These are phyloP conservation scores for Drosophila mimetica DNA, from an alignment of 2,888 invertebrate genomes.

Conservation along the genomic window DNA sequence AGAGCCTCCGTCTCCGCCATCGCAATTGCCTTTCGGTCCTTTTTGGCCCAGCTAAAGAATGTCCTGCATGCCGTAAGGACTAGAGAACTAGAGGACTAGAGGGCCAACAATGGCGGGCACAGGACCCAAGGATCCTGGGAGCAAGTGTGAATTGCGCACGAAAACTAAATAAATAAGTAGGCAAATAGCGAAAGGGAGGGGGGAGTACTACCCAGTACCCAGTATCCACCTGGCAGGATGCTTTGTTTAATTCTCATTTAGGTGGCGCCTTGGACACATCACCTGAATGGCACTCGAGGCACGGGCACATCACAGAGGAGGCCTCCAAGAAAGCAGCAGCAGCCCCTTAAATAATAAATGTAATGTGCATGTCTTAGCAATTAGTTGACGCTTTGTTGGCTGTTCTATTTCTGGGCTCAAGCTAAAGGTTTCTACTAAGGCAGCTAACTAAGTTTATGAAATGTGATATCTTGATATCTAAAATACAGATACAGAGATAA, in stretches of 20 bases:
- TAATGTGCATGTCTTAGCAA: conserved; percentile 60
- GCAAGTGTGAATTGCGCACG: conserved; percentile 38
- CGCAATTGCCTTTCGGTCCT: conserved; percentile 5
- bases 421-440: conserved; percentile 12
- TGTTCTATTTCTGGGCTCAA: conserved; percentile 44
- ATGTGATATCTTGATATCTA: neutral
- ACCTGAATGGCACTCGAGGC: conserved; percentile 47
- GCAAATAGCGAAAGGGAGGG: conserved; percentile 23
- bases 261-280: conserved; percentile 36
- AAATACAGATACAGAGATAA: too few species aligned
- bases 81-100: neutral
- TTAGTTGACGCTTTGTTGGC: conserved; percentile 52
- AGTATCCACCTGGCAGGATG: conserved; percentile 30
- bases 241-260: conserved; percentile 80
- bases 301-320: conserved; percentile 26
- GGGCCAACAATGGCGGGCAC: conserved; percentile 23
- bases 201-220: neutral
- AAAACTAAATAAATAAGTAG: conserved; percentile 58
- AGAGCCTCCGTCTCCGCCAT: conserved; percentile 6
- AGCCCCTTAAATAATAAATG: conserved; percentile 64
- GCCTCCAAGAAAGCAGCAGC: conserved; percentile 31
- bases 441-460: neutral
- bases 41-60: conserved; percentile 13
- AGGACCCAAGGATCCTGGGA: conserved; percentile 29
- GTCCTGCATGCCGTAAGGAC: conserved; percentile 29